Base-by-base conservation (phyloP, 2,113 vertebrate genomes). In the Platysteira castanea region DNA sequence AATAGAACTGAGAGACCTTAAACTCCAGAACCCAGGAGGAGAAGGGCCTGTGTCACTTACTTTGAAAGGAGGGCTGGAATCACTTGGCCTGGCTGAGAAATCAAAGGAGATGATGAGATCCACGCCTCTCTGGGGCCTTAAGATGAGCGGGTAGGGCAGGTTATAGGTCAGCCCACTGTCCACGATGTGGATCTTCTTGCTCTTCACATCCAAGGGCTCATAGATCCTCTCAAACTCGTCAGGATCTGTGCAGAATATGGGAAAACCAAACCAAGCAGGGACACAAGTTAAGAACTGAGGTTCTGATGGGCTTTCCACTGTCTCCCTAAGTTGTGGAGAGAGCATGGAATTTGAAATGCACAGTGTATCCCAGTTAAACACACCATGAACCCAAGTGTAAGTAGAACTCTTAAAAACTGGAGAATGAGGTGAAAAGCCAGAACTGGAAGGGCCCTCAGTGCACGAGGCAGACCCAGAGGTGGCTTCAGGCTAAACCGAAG, bases 161-260 rank as follows among this genome's bases (percentile, higher is more conserved):
- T 99, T 99, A 89, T 99, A 99, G 1, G 99, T 99, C 93, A 99
- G 98, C 41, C 99, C 99, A 6, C 99, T 99, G 98, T 99, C 99
- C 78, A 99, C 99, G 2, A 99, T 96, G 7, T 99, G 99, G 90
- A 99, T 99, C 98, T 99, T 99, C 93, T 99, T 99, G 95, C 99
- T 99, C 97, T 99, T 99, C 89, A 99, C 99, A 61, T 99, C 99
- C 87, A 99, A 95, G 11, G 99, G 99, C 90, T 99, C 99, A 20
- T 99, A 99, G 90, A 99, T 99, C 59, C 97, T 98, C 68, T 99
- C 99, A 98, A 99, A 99, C 93, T 99, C 99, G 44, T 99, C 99
- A 23, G 99, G 99, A 96, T 99, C 99, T 99, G 95, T 5, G 0
- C 2, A 41, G 49, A 67, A 89, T 31, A 92, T 2, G 9, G 3